These are phyloP conservation scores for Psittacula derbiana DNA, from an alignment of 2,797 vertebrate genomes.

Conservation along the genomic window DNA sequence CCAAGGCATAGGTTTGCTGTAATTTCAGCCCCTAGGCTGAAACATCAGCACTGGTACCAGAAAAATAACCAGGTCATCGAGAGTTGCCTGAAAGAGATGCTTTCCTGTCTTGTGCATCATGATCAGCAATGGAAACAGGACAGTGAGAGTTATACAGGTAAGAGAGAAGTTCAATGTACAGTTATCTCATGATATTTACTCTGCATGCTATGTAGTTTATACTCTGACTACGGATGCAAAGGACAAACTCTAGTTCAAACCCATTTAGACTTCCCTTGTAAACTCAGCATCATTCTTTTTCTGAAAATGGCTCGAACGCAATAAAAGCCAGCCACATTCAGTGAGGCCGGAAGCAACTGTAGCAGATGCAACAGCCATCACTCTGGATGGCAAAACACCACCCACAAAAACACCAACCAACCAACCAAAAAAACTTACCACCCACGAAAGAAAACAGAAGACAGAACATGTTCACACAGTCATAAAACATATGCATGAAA, in stretches of 20 bases:
- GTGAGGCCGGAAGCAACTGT: neutral
- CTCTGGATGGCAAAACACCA: neutral
- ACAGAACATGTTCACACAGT: neutral
- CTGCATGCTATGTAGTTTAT: neutral
- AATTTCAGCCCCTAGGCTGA: neutral
- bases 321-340: neutral
- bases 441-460: neutral
- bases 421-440: neutral
- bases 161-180: neutral
- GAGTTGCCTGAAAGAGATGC: neutral
- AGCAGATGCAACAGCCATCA: neutral
- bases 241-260: neutral
- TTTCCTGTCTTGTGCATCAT: neutral
- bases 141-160: neutral
- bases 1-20: neutral
- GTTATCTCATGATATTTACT: neutral
- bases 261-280: neutral
- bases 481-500: neutral
- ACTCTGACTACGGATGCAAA: neutral
- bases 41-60: neutral
- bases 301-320: neutral
- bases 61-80: neutral
- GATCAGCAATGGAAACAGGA: neutral
- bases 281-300: neutral
- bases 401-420: neutral